Evolutionary conservation across 2,797 vertebrate genomes (phyloP), one percentile per base, ranked within the genome.

Genomic region (Octomys mimax): DNA sequence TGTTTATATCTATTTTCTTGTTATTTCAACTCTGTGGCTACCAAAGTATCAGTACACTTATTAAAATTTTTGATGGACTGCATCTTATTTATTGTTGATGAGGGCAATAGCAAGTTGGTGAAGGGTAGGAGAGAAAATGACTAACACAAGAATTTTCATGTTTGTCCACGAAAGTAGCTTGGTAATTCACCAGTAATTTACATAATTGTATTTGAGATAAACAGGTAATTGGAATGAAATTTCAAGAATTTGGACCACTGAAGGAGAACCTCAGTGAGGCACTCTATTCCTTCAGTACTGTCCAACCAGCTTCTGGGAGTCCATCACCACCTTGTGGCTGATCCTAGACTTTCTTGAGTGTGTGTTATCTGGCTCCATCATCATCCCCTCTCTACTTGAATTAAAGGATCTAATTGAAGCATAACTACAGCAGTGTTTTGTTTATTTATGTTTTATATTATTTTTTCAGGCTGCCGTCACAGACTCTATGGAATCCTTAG

Each of bases 391-490:
- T 57, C 18, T 4, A 8, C 31, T 89, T 70, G 52, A 85, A 33
- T 79, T 68, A 71, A 42, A 94, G 73, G 39, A 75, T 11, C 71
- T 28, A 64, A 28, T 31, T n/a, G 5, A 59, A 52, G 22, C 0
- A 0, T n/a, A 36, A 57, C 59, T 81, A 66, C 95, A 80, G 33
- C 5, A 10, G 22, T 46, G 9, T 82, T 62, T 92, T 81, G 92
- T 64, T 95, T 64, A 3, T 64, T 28, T 68, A 7, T 62, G 10
- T 68, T 33, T 28, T 62, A 42, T 1, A 83, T 66, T 1, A 0
- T 77, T 61, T 83, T 89, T 83, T 81, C 86, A 99, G 99, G 85
- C 97, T 87, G 94, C 89, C 93, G 42, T 94, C 87, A 91, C 84
- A 0, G 98, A 98, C 9, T 97, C 81, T 0, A 52, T 70, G 64